Conservation (phyloP, 1,140 invertebrate species). For the Capitella teleta region DNA sequence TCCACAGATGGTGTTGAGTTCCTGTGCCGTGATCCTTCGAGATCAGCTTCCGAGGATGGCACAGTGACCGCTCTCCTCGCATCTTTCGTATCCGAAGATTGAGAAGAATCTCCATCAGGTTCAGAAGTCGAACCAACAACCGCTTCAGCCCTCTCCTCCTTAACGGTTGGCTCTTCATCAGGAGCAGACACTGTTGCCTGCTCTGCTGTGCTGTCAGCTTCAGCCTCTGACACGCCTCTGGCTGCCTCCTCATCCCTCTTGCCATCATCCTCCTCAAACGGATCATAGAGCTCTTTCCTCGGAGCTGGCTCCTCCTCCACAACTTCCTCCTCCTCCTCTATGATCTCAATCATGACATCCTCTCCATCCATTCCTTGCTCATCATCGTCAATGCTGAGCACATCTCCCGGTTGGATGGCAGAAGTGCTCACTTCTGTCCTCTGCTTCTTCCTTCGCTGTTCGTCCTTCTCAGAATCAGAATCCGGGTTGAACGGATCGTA, state of each 20-base stretch:
- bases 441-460: constrained; percentile 6
- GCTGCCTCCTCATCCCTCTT: neutral
- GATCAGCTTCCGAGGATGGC: too few species aligned
- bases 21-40: too few species aligned
- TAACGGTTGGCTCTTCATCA: too few species aligned
- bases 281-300: neutral
- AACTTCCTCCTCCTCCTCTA: neutral
- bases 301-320: neutral
- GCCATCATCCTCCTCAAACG: neutral
- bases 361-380: constrained; percentile 28
- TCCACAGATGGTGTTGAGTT: too few species aligned
- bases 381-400: constrained; percentile 47
- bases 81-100: too few species aligned
- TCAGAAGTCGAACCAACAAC: too few species aligned
- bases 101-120: too few species aligned
- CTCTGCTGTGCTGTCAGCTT: neutral
- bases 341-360: constrained; percentile 2
- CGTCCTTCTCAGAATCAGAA: constrained; percentile 2
- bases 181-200: neutral
- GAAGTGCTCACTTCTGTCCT: constrained; percentile 9
- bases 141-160: too few species aligned
- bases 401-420: constrained; percentile 1
- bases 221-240: neutral
- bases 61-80: too few species aligned
- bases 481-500: neutral